Percentiles rank a stretch among this genome's conserved stretches.
These are phyloP conservation scores for Listronotus oregonensis DNA, from an alignment of 1,140 invertebrate genomes.

Conservation along the genomic window DNA sequence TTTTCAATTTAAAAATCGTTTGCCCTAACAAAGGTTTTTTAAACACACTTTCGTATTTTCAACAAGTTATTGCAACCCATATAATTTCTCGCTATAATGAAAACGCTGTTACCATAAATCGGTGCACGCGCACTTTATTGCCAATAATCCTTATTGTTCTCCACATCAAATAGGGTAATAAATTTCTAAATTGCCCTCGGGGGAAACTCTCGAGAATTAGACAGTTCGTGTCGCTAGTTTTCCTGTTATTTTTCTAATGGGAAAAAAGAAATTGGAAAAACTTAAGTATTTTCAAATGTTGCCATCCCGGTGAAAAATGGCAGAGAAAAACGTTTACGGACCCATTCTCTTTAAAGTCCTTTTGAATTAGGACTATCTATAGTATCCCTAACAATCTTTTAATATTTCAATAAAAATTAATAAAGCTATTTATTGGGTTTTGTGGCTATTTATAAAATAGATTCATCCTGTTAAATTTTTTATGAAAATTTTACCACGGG, in stretches of 20 bases:
- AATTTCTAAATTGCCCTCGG: slow-evolving; percentile 38
- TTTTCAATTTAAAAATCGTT: too few species aligned
- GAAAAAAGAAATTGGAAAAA: slow-evolving; percentile 35
- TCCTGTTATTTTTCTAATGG: slow-evolving; percentile 39
- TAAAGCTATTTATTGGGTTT: too few species aligned
- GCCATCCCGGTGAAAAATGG: slow-evolving; percentile 19
- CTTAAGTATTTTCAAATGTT: slow-evolving; percentile 34
- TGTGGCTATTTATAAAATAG: too few species aligned
- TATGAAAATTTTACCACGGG: too few species aligned
- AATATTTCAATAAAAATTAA: too few species aligned
- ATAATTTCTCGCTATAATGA: slow-evolving; percentile 30
- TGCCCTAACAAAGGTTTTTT: background rate
- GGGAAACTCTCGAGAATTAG: slow-evolving; percentile 34
- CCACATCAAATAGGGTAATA: slow-evolving; percentile 37
- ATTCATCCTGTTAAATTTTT: too few species aligned
- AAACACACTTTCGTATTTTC: slow-evolving; percentile 18
- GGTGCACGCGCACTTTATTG: slow-evolving; percentile 30
- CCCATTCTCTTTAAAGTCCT: slow-evolving; percentile 11
- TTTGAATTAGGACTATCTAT: too few species aligned
- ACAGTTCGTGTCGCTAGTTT: slow-evolving; percentile 36
- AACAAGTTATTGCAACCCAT: slow-evolving; percentile 15
- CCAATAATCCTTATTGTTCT: slow-evolving; percentile 37
- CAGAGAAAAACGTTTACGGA: background rate
- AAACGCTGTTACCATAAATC: slow-evolving; percentile 33
- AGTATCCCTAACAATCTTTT: too few species aligned